These are phyloP conservation scores for Zele albiditarsus DNA, from an alignment of 2,888 invertebrate genomes.

Conservation along the genomic window DNA sequence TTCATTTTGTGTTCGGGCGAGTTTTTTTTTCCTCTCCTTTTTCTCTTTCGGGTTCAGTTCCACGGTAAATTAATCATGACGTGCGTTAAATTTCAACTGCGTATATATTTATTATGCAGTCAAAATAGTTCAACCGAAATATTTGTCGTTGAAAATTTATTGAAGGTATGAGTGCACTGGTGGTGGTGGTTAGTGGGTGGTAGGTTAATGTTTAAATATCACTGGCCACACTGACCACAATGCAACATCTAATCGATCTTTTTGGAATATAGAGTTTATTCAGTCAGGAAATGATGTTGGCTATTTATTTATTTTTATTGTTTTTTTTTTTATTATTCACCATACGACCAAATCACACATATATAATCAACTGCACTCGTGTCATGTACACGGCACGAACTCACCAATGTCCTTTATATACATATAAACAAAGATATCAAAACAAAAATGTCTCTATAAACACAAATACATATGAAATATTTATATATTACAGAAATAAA, in stretches of 20 bases:
- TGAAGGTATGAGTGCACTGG: not conserved
- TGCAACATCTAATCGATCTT: conserved; percentile 29
- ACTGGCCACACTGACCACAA: conserved; percentile 18
- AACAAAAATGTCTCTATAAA: not conserved
- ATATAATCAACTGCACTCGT: conserved; percentile 14
- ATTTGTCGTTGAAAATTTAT: not conserved
- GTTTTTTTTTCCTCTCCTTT: not conserved
- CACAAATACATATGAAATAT: not conserved
- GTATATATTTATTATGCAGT: not conserved
- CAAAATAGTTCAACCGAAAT: not conserved
- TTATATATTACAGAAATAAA: too few species aligned
- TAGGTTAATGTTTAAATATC: too few species aligned
- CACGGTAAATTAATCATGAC: not conserved
- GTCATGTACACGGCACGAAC: not conserved
- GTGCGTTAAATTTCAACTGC: not conserved
- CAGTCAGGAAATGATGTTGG: conserved; percentile 33
- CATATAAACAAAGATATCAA: not conserved
- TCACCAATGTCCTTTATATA: conserved; percentile 8
- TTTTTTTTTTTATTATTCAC: too few species aligned
- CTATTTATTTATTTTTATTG: too few species aligned
- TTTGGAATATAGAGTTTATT: conserved; percentile 28
- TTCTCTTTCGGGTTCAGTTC: not conserved
- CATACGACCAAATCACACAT: conserved; percentile 2
- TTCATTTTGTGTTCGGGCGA: too few species aligned
- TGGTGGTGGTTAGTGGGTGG: not conserved